Conservation (phyloP, 2,113 vertebrate species). For the Urocynchramus pylzowi region DNA sequence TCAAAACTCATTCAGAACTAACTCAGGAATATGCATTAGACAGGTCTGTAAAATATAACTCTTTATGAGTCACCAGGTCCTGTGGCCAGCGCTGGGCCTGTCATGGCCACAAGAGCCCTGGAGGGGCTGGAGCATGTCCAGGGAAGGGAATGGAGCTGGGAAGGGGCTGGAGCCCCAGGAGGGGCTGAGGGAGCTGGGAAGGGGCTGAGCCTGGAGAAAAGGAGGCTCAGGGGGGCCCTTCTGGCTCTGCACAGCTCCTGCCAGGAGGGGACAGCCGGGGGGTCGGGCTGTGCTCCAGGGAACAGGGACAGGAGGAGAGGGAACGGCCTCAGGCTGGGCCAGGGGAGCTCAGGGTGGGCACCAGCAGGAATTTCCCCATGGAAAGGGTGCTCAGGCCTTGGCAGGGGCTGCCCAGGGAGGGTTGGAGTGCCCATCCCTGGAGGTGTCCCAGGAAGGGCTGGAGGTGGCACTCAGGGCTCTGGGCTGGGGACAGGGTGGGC, state of each 20-base stretch:
- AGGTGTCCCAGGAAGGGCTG: neutral
- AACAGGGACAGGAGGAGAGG: neutral
- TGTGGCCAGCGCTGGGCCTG: neutral
- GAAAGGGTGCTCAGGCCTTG: neutral
- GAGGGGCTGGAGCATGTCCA: neutral
- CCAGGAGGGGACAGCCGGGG: neutral
- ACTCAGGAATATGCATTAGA: neutral
- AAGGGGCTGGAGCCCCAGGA: neutral
- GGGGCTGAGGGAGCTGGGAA: neutral
- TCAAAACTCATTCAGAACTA: neutral
- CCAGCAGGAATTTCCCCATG: neutral
- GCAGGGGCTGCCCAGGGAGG: neutral
- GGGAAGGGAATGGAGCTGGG: neutral
- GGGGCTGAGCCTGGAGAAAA: neutral
- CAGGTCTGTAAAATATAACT: neutral
- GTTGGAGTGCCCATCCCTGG: neutral
- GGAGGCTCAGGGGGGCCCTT: neutral
- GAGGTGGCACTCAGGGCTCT: neutral
- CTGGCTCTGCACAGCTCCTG: neutral
- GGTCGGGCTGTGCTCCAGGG: neutral
- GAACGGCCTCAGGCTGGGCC: neutral
- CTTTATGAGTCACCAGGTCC: too few relatives aligned
- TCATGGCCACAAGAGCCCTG: fast-evolving
- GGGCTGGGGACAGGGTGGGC: neutral
- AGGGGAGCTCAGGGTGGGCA: neutral